Conservation (phyloP, 1,140 invertebrate genomes). For the Leguminivora glycinivorella region DNA sequence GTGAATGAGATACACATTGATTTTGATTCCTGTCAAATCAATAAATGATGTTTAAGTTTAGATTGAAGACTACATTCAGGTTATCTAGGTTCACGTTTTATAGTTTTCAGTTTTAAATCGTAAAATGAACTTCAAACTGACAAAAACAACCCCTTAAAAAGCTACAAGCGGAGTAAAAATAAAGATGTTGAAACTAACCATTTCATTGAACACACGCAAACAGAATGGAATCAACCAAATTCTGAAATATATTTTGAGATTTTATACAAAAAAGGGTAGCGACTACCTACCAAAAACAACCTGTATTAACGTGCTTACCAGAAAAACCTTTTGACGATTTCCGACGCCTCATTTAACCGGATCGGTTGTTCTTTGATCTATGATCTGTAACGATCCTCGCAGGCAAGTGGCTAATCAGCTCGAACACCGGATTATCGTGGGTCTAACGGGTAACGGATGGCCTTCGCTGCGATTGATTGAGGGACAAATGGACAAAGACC, state of each 20-base stretch:
- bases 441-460: conserved; percentile 28
- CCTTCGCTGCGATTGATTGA: conserved; percentile 50
- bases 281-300: not conserved
- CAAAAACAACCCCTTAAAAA: too few relatives aligned
- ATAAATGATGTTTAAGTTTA: too few relatives aligned
- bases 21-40: too few relatives aligned
- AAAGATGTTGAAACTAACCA: too few relatives aligned
- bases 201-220: too few relatives aligned
- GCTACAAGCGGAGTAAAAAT: too few relatives aligned
- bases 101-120: too few relatives aligned
- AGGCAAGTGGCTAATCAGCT: conserved; percentile 21
- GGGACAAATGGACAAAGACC: conserved; percentile 54
- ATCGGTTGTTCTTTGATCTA: conserved; percentile 22
- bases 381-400: conserved; percentile 27
- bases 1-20: too few relatives aligned
- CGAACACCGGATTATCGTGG: conserved; percentile 24
- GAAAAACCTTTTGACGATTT: conserved; percentile 10
- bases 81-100: too few relatives aligned
- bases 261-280: not conserved
- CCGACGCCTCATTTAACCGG: conserved; percentile 18
- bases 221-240: not conserved
- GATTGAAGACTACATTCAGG: too few relatives aligned
- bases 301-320: not conserved
- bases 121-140: too few relatives aligned
- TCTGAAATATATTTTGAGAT: not conserved